Base-by-base conservation (phyloP, 1,140 invertebrate genomes). In the Drosophila orena region DNA sequence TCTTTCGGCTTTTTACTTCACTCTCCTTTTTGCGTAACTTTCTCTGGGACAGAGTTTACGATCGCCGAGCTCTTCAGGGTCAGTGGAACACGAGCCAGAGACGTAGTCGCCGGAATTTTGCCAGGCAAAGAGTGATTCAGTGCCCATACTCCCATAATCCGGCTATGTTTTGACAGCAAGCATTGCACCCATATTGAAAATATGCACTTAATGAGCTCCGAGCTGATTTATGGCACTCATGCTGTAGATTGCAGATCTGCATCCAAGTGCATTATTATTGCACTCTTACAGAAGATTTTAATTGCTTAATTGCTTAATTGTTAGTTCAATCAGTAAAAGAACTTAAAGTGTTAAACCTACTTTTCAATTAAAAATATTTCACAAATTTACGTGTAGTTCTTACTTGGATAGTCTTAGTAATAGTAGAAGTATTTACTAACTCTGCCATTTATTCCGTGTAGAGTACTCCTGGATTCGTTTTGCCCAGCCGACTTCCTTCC, bases 11-110 rank as follows among this genome's bases (percentile, higher is more conserved):
- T 12, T 81, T 78, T 78, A 55, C 60, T 57, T 53, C 54, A 59
- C 62, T 68, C 54, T 57, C 37, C 35, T 74, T 42, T 88, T 86
- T 86, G 80, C 81, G 81, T 64, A 86, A 86, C 81, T 86, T 86
- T 86, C 81, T 88, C 83, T 86, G 60, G 53, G 54, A 42, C 42
- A 34, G 34, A 57, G 61, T 69, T 79, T 71, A 79, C 54, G 44
- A 38, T 60, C 40, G 27, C 10, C 34, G 15, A 37, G 14, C 35
- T 60, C 56, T 72, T 86, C 81, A 86, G 83, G 81, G 83, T 86
- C 81, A 85, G 79, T 88, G 79, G 58, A 75, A 70, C 83, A 59
- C 59, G 42, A 44, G 17, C 40, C 27, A 30, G 27, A 24, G 43
- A 50, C 69, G 37, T 56, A 50, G 53, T 60, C 53, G 47, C 64